Evolutionary conservation across 2,797 vertebrate species (phyloP).

Genomic region (Chromis chromis): DNA sequence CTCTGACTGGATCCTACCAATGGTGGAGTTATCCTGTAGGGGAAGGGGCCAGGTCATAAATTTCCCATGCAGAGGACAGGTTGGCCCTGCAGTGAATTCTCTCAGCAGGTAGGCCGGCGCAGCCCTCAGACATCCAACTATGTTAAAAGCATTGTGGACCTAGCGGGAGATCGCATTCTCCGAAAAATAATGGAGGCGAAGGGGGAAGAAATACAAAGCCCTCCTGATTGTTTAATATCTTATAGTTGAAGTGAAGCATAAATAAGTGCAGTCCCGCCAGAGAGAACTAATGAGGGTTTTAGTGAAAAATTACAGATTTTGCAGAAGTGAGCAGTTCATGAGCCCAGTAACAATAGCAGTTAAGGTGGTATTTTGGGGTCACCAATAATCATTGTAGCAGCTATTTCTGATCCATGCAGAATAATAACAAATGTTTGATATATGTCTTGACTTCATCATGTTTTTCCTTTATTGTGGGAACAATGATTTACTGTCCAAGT

Average conservation of each 20-base stretch:
- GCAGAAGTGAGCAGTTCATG: slow-evolving; percentile 23
- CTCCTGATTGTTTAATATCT: slow-evolving; percentile 53
- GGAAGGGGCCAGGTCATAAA: slow-evolving; percentile 79
- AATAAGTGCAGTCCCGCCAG: background rate
- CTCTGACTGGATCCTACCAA: slow-evolving; percentile 54
- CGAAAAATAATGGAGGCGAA: slow-evolving; percentile 65
- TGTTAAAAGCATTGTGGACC: slow-evolving; percentile 87
- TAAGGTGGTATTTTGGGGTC: slow-evolving; percentile 22
- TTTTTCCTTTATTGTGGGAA: slow-evolving; percentile 37
- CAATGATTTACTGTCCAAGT: slow-evolving; percentile 25
- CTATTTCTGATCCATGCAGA: slow-evolving; percentile 2
- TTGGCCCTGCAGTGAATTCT: slow-evolving; percentile 84
- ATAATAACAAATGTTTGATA: slow-evolving; percentile 37
- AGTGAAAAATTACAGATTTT: slow-evolving; percentile 19
- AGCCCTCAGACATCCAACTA: slow-evolving; percentile 81
- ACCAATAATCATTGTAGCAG: slow-evolving; percentile 10
- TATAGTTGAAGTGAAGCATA: slow-evolving; percentile 21
- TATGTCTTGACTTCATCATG: slow-evolving; percentile 8
- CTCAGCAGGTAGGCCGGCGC: slow-evolving; percentile 83
- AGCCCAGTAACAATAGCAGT: slow-evolving; percentile 7
- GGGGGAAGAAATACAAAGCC: slow-evolving; percentile 48
- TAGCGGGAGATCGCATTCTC: slow-evolving; percentile 77
- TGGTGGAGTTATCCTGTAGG: slow-evolving; percentile 62
- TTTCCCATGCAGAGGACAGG: slow-evolving; percentile 79
- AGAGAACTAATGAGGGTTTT: slow-evolving; percentile 29